phyloP scores from a whole-genome alignment of 1,140 invertebrate genomes.

The Neodiprion pinetum region DNA sequence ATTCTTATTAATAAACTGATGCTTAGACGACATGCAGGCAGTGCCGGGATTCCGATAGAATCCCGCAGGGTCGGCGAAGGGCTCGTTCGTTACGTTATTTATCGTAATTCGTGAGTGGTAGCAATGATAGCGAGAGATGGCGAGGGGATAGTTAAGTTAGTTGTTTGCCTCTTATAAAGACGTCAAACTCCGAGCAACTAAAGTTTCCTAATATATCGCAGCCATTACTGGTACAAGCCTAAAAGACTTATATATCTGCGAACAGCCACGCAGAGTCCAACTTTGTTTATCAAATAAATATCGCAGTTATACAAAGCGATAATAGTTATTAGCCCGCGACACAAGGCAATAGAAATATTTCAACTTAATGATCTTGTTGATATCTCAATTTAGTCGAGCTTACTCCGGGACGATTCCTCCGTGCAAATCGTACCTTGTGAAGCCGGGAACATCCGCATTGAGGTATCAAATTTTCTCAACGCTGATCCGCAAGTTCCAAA shows the following conservation, averaged over 20 bases:
- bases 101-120: slow-evolving; percentile 33
- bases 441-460: no score
- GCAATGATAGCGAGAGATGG: slow-evolving; percentile 32
- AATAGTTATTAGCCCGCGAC: slow-evolving; percentile 13
- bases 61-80: not conserved
- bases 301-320: slow-evolving; percentile 25
- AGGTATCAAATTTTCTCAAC: no score
- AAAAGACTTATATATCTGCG: slow-evolving; percentile 36
- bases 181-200: slow-evolving; percentile 49
- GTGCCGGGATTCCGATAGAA: slow-evolving; percentile 2
- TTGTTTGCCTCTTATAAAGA: slow-evolving; percentile 53
- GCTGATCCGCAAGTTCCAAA: no score
- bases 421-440: no score
- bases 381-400: not conserved
- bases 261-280: slow-evolving; percentile 40
- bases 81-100: slow-evolving; percentile 26
- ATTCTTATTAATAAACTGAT: no score
- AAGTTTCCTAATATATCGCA: slow-evolving; percentile 55
- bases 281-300: slow-evolving; percentile 57
- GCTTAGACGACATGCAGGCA: not conserved
- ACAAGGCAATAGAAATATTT: slow-evolving; percentile 4
- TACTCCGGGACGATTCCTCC: not conserved
- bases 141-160: slow-evolving; percentile 17
- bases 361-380: slow-evolving; percentile 16
- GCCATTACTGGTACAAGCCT: slow-evolving; percentile 53